A percentile compares a stretch with the other conserved stretches of the same genome.
Conservation (phyloP, 2,888 invertebrate genomes). For the Malthinus flaveolus region DNA sequence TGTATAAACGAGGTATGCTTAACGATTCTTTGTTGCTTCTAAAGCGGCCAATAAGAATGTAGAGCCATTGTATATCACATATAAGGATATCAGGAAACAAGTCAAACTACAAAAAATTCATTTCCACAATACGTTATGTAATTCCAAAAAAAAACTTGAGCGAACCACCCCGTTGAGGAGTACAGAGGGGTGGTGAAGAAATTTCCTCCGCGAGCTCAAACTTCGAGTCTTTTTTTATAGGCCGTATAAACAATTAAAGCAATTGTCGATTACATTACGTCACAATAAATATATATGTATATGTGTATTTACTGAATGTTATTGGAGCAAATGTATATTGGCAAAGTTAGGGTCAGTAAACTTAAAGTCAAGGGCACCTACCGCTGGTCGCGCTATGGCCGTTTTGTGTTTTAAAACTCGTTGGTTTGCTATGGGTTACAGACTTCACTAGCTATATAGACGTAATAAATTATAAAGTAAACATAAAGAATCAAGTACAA, state of each 20-base stretch:
- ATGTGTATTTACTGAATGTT: constrained; percentile 14
- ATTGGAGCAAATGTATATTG: constrained; percentile 29
- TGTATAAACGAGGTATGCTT: not conserved
- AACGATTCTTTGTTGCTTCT: constrained; percentile 5
- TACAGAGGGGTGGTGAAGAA: too few relatives aligned
- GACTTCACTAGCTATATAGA: not conserved
- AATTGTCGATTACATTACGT: not conserved
- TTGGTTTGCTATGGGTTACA: constrained; percentile 6
- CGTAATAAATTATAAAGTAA: not conserved
- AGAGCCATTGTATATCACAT: not conserved
- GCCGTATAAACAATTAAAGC: too few relatives aligned
- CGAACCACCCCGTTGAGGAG: too few relatives aligned
- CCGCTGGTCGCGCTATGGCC: constrained; percentile 44
- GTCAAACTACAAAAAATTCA: too few relatives aligned
- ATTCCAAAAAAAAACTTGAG: too few relatives aligned
- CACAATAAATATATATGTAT: constrained; percentile 6
- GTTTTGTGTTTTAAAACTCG: constrained; percentile 35
- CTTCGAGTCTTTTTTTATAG: too few relatives aligned
- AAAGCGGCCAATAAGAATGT: not conserved
- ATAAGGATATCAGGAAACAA: not conserved
- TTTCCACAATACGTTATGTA: too few relatives aligned
- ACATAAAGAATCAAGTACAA: not conserved
- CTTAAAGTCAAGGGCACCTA: constrained; percentile 55
- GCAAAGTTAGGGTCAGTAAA: constrained; percentile 54
- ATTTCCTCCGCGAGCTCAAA: too few relatives aligned